Evolutionary conservation across 2,888 invertebrate species (phyloP), one percentile per base, ranked within the genome.

Genomic region (Gerosis bhagava): DNA sequence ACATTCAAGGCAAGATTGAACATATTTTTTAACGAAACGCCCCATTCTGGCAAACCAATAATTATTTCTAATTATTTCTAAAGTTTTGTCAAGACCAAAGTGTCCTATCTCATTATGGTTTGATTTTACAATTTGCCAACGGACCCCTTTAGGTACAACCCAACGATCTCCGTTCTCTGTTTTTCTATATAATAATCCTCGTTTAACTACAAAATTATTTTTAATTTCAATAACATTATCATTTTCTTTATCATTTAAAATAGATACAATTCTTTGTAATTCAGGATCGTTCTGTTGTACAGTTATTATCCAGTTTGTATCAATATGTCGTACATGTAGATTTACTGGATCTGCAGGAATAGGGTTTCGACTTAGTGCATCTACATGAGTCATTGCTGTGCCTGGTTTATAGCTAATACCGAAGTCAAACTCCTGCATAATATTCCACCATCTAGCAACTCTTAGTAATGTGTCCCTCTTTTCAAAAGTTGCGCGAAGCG

Each of bases 361-460:
- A 0, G 56, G 53, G 17, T 56, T 55, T 5, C 54, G 42, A 29
- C 53, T 51, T 0, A 56, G 24, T 2, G 56, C 56, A 19, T 59
- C 59, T 1, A 53, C 56, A 11, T 59, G 56, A 5, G 21, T 4
- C 59, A 57, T 59, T 1, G 28, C 10, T 1, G 13, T 41, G 2
- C 59, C 59, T 1, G 59, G 44, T 8, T 34, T 49, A 21, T 56
- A 58, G n/a, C 16, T 25, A 2, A 58, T 47, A 10, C 28, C 8
- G 31, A 46, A 46, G 17, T 50, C 29, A 15, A 31, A 50, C 8
- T 58, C 58, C 22, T 56, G 56, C 17, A 58, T 50, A 1, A 28
- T 5, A 21, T 34, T 39, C 58, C 58, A 58, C 58, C 58, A 58
- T 11, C 58, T 35, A 5, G 54, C 58, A 5, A 56, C 53, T n/a